A percentile compares a stretch with the other conserved stretches of the same genome.
These are phyloP conservation scores for Homalodisca vitripennis DNA, from an alignment of 1,140 invertebrate species.

Conservation along the genomic window DNA sequence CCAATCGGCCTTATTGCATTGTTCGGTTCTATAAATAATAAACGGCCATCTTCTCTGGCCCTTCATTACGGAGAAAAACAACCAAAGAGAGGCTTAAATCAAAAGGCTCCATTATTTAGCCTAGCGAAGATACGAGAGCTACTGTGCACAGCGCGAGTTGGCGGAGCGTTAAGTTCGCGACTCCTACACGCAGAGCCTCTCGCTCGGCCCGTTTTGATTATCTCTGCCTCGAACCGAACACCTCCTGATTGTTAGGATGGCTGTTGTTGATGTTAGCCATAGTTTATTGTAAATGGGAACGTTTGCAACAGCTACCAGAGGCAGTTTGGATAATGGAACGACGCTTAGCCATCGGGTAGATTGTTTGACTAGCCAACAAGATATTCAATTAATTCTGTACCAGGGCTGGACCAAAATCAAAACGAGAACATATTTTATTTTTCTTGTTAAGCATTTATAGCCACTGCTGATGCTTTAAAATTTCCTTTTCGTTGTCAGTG, in stretches of 20 bases:
- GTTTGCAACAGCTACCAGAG: no score
- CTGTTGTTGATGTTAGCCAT: no score
- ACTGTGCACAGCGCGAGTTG: not conserved
- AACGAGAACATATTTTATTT: no score
- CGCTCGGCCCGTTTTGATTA: not conserved
- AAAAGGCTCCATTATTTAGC: conserved; percentile 20
- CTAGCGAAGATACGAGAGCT: not conserved
- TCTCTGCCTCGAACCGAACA: not conserved
- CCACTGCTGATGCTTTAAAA: no score
- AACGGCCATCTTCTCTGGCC: conserved; percentile 15
- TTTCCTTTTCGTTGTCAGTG: no score
- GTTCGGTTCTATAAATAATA: conserved; percentile 18
- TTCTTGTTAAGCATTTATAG: no score
- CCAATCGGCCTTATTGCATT: conserved; percentile 1
- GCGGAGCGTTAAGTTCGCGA: not conserved
- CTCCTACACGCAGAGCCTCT: not conserved
- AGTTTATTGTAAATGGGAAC: not conserved
- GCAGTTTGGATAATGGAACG: no score
- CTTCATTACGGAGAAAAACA: conserved; percentile 26
- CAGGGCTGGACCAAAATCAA: no score
- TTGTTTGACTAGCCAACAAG: no score
- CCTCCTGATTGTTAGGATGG: no score
- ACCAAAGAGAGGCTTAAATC: conserved; percentile 18
- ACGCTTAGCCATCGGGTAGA: no score
- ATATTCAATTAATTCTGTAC: no score